A percentile compares a stretch with the other conserved stretches of the same genome.
These are phyloP conservation scores for Aleiodes testaceus DNA, from an alignment of 2,888 invertebrate species.

Conservation along the genomic window DNA sequence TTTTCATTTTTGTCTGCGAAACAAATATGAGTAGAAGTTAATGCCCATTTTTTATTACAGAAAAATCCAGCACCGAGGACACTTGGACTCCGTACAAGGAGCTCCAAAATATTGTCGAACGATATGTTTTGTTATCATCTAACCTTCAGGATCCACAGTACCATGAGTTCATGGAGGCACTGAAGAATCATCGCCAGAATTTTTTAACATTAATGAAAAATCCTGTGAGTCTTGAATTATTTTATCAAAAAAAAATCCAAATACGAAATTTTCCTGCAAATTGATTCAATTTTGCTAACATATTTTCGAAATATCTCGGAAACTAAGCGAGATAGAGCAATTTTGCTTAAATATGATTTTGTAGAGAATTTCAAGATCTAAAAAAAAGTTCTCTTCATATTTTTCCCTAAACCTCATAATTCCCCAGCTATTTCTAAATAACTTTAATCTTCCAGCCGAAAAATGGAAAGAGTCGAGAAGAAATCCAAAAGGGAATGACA, in stretches of 20 bases:
- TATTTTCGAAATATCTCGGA: no score
- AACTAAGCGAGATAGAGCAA: no score
- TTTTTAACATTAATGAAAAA: slow-evolving; percentile 89
- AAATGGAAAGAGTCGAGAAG: slow-evolving; percentile 85
- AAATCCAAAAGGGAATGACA: slow-evolving; percentile 85
- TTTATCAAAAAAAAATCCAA: background rate
- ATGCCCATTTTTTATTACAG: slow-evolving; percentile 48
- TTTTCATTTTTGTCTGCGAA: no score
- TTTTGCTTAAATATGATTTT: no score
- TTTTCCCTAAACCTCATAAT: no score
- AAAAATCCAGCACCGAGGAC: slow-evolving; percentile 78
- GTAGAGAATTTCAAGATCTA: no score
- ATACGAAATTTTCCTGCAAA: no score
- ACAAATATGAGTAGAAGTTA: background rate
- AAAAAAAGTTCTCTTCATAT: no score
- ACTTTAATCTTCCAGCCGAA: slow-evolving; percentile 77
- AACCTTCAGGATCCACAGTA: slow-evolving; percentile 75
- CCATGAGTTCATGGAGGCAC: slow-evolving; percentile 83
- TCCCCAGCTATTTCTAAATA: no score
- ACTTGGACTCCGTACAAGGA: slow-evolving; percentile 91
- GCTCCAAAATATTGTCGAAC: slow-evolving; percentile 81
- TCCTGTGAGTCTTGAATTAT: slow-evolving; percentile 79
- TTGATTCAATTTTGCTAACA: slow-evolving; percentile 1
- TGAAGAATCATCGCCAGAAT: slow-evolving; percentile 88
- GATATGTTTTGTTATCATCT: slow-evolving; percentile 77